These are phyloP conservation scores for Plecotus auritus DNA, from an alignment of 2,113 vertebrate species.

Conservation along the genomic window DNA sequence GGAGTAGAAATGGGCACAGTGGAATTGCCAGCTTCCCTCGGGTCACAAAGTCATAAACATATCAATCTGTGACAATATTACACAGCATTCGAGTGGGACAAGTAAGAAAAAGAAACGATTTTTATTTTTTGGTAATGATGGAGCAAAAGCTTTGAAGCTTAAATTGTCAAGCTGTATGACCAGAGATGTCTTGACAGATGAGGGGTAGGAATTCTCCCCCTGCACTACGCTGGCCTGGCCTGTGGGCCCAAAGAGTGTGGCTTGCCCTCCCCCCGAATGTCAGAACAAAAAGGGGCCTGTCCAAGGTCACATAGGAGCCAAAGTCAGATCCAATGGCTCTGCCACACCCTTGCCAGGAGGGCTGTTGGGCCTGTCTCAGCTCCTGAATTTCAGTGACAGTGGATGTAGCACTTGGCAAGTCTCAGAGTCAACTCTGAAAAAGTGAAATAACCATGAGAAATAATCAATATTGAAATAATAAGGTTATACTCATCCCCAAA, in stretches of 20 bases:
- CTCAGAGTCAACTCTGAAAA: background rate
- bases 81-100: background rate
- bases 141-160: background rate
- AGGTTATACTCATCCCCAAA: background rate
- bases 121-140: constrained; percentile 36
- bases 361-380: background rate
- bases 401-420: background rate
- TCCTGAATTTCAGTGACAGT: background rate
- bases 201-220: background rate
- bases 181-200: background rate
- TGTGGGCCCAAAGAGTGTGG: background rate
- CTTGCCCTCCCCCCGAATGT: background rate
- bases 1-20: constrained; percentile 58
- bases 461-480: background rate
- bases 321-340: background rate
- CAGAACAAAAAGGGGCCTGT: background rate
- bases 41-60: constrained; percentile 61
- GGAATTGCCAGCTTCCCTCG: constrained; percentile 62
- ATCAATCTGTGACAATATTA: constrained; percentile 53
- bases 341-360: background rate
- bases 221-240: accelerated
- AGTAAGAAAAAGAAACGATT: constrained; percentile 40
- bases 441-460: background rate
- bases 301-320: background rate
- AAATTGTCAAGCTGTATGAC: background rate